Conservation (phyloP, 2,888 invertebrate genomes). For the Crocallis elinguaria region DNA sequence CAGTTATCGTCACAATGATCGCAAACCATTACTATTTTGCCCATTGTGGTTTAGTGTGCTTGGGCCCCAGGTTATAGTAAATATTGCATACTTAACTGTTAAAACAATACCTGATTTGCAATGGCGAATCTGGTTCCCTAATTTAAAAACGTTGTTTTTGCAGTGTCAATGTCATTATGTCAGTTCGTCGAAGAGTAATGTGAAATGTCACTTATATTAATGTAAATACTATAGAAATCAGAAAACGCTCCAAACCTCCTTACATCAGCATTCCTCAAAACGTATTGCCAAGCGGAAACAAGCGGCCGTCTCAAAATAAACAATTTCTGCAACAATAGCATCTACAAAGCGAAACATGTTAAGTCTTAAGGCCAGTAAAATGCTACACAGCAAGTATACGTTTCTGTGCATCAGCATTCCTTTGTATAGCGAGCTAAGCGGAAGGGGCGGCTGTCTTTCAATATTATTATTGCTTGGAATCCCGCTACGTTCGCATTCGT, state of each 20-base stretch:
- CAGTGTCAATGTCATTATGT: too few relatives aligned
- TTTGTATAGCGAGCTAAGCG: slow-evolving; percentile 55
- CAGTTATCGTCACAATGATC: too few relatives aligned
- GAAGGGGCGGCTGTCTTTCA: slow-evolving; percentile 63
- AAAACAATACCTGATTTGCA: too few relatives aligned
- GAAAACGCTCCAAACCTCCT: neutral
- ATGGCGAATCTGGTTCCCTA: too few relatives aligned
- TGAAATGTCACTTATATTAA: too few relatives aligned
- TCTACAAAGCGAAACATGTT: slow-evolving; percentile 15
- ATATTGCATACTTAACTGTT: too few relatives aligned
- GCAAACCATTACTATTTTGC: too few relatives aligned
- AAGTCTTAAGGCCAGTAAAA: slow-evolving; percentile 38
- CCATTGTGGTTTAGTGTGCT: too few relatives aligned
- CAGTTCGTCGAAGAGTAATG: too few relatives aligned
- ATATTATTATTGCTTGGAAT: slow-evolving; percentile 62
- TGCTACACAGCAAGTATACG: slow-evolving; percentile 8
- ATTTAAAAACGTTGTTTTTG: too few relatives aligned
- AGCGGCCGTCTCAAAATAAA: slow-evolving; percentile 6
- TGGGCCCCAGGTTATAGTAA: too few relatives aligned
- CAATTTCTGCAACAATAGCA: slow-evolving; percentile 16
- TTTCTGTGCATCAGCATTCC: slow-evolving; percentile 58
- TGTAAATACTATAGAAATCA: too few relatives aligned
- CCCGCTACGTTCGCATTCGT: slow-evolving; percentile 48
- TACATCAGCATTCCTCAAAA: slow-evolving; percentile 13
- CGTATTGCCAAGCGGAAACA: slow-evolving; percentile 13